Evolutionary conservation across 2,113 vertebrate species (phyloP).

Genomic region (Hymenochirus boettgeri): DNA sequence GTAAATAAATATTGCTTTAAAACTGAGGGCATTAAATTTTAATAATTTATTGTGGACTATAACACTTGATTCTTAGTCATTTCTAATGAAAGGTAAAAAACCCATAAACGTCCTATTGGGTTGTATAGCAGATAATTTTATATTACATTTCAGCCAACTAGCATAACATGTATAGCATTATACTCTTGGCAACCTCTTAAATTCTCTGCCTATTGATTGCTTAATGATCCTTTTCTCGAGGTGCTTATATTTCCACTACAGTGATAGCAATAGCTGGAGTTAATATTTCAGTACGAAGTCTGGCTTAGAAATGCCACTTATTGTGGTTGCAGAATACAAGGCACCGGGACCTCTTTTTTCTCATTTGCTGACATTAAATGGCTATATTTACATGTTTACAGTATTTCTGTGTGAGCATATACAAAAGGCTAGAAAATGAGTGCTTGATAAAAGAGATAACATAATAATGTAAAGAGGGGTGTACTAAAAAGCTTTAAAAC

Average conservation of each 20-base stretch:
- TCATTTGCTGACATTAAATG: not conserved
- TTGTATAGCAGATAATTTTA: not conserved
- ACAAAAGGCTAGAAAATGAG: too few relatives aligned
- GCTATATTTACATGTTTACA: not conserved
- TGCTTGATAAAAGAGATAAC: too few relatives aligned
- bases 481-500: too few relatives aligned
- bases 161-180: constrained; percentile 1
- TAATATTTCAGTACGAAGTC: constrained; percentile 1
- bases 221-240: constrained; percentile 29
- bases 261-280: constrained; percentile 8
- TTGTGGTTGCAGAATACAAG: constrained; percentile 5
- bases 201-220: constrained; percentile 33
- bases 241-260: not conserved
- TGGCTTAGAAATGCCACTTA: not conserved
- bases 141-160: constrained; percentile 9
- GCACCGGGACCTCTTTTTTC: not conserved
- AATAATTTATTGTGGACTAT: too few relatives aligned
- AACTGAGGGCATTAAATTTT: too few relatives aligned
- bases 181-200: not conserved
- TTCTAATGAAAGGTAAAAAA: not conserved
- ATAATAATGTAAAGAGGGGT: too few relatives aligned
- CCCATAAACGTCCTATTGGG: not conserved
- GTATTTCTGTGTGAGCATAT: too few relatives aligned
- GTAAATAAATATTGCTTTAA: too few relatives aligned
- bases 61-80: too few relatives aligned